These are phyloP conservation scores for Nycticebus coucang DNA, from an alignment of 2,113 vertebrate genomes.

Conservation along the genomic window DNA sequence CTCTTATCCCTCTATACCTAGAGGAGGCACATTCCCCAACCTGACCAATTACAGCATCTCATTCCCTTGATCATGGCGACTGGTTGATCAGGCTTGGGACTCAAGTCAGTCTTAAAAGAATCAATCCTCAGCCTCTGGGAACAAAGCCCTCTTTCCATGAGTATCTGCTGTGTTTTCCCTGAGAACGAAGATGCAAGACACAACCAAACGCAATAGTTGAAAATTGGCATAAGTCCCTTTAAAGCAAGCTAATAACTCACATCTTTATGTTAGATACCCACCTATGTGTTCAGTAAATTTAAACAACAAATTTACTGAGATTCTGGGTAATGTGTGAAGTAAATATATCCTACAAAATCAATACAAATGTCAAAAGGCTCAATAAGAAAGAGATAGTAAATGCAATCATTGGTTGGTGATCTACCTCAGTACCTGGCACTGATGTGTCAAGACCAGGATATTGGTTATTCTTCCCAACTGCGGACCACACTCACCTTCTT, in stretches of 20 bases:
- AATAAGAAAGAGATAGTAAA: not conserved
- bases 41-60: not conserved
- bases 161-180: not conserved
- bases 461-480: not conserved
- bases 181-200: not conserved
- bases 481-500: slow-evolving; percentile 33
- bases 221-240: not conserved
- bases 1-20: not conserved
- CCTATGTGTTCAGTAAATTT: not conserved
- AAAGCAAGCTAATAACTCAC: not conserved
- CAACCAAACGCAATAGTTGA: not conserved
- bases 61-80: not conserved
- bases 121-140: not conserved
- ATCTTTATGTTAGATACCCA: not conserved
- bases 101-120: not conserved
- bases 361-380: not conserved
- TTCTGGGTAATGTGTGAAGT: not conserved
- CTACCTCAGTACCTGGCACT: not conserved
- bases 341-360: not conserved
- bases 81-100: not conserved
- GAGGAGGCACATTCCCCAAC: not conserved
- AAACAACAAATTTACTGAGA: not conserved
- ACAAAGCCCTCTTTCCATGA: not conserved
- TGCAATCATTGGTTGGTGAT: not conserved
- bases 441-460: not conserved